These are phyloP conservation scores for Scaptomyza graminum DNA, from an alignment of 1,140 invertebrate genomes.

Conservation along the genomic window DNA sequence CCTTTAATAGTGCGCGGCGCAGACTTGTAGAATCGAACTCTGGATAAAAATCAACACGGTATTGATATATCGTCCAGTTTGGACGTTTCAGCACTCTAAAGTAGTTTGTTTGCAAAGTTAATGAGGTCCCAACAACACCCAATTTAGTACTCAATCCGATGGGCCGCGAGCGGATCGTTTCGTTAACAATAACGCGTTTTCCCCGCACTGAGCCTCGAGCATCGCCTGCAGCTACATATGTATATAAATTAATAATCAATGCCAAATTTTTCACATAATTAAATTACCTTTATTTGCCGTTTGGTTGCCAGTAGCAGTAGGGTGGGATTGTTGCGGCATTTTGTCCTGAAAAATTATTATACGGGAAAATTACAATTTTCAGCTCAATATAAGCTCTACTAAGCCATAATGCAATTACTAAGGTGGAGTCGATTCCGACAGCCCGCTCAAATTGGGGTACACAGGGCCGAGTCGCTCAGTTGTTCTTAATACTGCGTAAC, in stretches of 20 bases:
- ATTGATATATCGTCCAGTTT: slow-evolving; percentile 92
- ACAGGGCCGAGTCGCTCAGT: too few species aligned
- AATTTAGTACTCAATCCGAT: slow-evolving; percentile 43
- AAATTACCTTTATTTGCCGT: too few species aligned
- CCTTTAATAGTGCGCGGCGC: slow-evolving; percentile 52
- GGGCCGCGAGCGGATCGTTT: slow-evolving; percentile 65
- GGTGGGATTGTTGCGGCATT: neutral
- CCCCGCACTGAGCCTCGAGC: slow-evolving; percentile 69
- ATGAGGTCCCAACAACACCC: slow-evolving; percentile 43
- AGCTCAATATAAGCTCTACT: too few species aligned
- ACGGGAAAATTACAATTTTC: too few species aligned
- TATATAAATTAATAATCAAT: too few species aligned
- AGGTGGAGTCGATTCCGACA: too few species aligned
- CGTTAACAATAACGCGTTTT: slow-evolving; percentile 53
- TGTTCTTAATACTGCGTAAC: too few species aligned
- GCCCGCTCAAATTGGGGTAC: too few species aligned
- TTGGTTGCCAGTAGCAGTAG: too few species aligned
- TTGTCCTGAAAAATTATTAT: too few species aligned
- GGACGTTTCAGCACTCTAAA: slow-evolving; percentile 88
- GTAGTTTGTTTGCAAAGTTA: slow-evolving; percentile 88
- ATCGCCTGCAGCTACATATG: slow-evolving; percentile 34
- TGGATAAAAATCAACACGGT: slow-evolving; percentile 91
- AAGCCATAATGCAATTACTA: too few species aligned
- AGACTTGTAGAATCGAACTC: slow-evolving; percentile 81
- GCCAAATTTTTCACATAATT: too few species aligned